phyloP scores from a whole-genome alignment of 2,888 invertebrate genomes.

The Gasteruption jaculator region DNA sequence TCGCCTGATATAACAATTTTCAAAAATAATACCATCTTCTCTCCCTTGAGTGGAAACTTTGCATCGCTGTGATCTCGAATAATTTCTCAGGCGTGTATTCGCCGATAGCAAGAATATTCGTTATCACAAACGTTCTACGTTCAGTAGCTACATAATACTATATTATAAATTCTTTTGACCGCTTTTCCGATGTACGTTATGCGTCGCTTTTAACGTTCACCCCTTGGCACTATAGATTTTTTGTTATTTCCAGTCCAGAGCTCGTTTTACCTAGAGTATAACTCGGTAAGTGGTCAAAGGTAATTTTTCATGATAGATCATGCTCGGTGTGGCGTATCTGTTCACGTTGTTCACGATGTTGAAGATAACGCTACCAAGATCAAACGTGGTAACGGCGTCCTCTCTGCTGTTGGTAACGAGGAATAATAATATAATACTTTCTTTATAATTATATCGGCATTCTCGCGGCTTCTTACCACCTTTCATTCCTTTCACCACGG shows the following conservation, averaged over 20 bases:
- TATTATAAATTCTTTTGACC: too few species aligned
- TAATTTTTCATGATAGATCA: conserved; percentile 52
- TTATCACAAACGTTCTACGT: too few species aligned
- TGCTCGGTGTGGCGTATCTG: conserved; percentile 42
- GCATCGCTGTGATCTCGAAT: too few species aligned
- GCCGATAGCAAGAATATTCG: too few species aligned
- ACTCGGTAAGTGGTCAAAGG: conserved; percentile 46
- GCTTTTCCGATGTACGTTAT: conserved; percentile 21
- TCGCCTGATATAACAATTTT: too few species aligned
- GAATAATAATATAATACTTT: too few species aligned
- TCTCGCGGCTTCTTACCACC: conserved; percentile 8
- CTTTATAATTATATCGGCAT: conserved; percentile 16
- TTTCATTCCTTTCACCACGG: too few species aligned
- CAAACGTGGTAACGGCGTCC: conserved; percentile 44
- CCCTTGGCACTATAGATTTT: conserved; percentile 42
- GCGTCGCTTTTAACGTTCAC: conserved; percentile 41
- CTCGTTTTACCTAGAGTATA: conserved; percentile 35
- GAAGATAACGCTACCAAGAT: conserved; percentile 44
- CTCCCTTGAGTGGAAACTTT: too few species aligned
- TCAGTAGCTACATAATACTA: too few species aligned
- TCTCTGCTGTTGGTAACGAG: conserved; percentile 31
- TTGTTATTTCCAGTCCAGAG: conserved; percentile 37
- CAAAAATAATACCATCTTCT: too few species aligned
- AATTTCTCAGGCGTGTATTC: too few species aligned
- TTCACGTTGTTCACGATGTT: conserved; percentile 36